A percentile compares a stretch with the other conserved stretches of the same genome.
phyloP scores from a whole-genome alignment of 2,797 vertebrate genomes.

The Coracias cyanogaster region DNA sequence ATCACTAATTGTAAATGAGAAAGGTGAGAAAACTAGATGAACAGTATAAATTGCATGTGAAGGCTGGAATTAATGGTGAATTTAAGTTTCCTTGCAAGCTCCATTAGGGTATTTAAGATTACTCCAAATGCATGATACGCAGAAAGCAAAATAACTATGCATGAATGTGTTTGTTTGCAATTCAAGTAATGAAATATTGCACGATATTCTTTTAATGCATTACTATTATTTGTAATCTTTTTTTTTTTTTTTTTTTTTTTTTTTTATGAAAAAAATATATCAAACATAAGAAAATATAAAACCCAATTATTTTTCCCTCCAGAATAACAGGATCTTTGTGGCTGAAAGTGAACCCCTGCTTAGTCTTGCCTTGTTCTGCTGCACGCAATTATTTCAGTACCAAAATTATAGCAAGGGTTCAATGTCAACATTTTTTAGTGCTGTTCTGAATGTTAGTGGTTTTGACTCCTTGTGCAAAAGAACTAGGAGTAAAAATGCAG shows the following conservation, averaged over 20 bases:
- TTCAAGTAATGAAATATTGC: not conserved
- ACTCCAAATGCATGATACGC: not conserved
- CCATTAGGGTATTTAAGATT: not conserved
- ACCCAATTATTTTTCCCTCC: not conserved
- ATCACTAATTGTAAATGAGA: not conserved
- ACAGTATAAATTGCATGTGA: not conserved
- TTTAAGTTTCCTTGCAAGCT: not conserved
- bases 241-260: not conserved
- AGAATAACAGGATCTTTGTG: not conserved
- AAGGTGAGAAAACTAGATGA: not conserved
- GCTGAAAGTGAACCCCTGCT: not conserved
- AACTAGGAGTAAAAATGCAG: not conserved
- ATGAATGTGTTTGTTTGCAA: not conserved
- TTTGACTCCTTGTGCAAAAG: not conserved
- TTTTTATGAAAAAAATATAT: not conserved
- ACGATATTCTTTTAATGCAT: not conserved
- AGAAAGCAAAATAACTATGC: not conserved
- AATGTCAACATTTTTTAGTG: not conserved
- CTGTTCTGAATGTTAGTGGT: not conserved
- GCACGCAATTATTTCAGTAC: not conserved
- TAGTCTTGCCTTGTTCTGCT: not conserved
- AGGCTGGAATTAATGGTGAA: not conserved
- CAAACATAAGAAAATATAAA: not conserved
- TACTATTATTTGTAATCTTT: not conserved
- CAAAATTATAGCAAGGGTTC: not conserved